Percentiles rank a stretch among this genome's conserved stretches.
These are phyloP conservation scores for Myotis davidii DNA, from an alignment of 2,113 vertebrate genomes.

Conservation along the genomic window DNA sequence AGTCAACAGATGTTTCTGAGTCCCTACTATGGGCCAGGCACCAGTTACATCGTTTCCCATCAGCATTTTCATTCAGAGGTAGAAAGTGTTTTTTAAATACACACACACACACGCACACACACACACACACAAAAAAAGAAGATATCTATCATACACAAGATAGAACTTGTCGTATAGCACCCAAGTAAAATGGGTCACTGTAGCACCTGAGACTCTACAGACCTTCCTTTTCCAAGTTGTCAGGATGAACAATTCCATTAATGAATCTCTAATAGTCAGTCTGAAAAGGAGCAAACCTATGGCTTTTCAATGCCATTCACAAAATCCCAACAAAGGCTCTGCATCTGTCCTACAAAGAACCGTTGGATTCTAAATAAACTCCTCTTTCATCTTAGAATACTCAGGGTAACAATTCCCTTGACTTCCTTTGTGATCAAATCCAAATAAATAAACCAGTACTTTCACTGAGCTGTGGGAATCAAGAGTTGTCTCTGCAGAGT, in stretches of 20 bases:
- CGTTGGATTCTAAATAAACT: neutral
- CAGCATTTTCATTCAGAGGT: neutral
- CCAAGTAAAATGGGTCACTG: neutral
- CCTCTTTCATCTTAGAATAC: neutral
- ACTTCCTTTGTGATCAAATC: neutral
- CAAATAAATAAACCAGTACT: neutral
- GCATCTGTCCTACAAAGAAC: constrained; percentile 1
- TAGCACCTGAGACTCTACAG: neutral
- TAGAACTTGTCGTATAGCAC: neutral
- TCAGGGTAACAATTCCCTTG: neutral
- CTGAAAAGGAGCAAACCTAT: neutral
- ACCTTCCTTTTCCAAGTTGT: neutral
- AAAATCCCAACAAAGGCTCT: constrained; percentile 23
- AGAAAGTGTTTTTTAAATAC: neutral
- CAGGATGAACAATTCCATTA: neutral
- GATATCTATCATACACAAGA: neutral
- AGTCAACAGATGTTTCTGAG: neutral
- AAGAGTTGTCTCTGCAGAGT: neutral
- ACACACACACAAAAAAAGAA: neutral
- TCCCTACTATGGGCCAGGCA: neutral
- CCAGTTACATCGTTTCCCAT: neutral
- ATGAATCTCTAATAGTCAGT: neutral
- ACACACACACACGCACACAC: neutral
- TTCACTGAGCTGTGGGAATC: neutral
- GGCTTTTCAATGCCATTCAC: neutral